phyloP scores from a whole-genome alignment of 2,797 vertebrate species.

The Salmo trutta region DNA sequence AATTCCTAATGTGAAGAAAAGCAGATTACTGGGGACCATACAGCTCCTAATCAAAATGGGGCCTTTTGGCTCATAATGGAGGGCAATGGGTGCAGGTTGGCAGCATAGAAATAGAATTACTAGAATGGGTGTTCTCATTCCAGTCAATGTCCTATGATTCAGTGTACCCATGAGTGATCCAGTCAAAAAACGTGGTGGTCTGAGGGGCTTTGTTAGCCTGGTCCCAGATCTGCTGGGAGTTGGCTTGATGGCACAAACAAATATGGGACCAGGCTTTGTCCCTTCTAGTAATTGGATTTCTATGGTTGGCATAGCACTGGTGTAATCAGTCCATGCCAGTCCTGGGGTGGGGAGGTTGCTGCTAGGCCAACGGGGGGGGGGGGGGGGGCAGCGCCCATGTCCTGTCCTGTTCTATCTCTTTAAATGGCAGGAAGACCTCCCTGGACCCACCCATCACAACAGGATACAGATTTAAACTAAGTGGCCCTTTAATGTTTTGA shows the following conservation, averaged over 20 bases:
- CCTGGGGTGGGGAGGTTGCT: background rate
- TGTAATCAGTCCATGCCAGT: background rate
- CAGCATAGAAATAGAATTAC: background rate
- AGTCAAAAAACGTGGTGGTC: background rate
- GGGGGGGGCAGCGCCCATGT: background rate
- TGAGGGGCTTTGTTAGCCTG: too few relatives aligned
- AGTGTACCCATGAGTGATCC: background rate
- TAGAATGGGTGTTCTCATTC: background rate
- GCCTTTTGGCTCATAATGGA: background rate
- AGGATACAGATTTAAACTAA: slow-evolving; percentile 25
- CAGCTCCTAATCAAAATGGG: background rate
- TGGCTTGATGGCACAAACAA: too few relatives aligned
- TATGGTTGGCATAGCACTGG: background rate
- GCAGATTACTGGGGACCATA: background rate
- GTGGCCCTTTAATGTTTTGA: background rate
- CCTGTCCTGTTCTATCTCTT: background rate
- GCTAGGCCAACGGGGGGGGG: background rate
- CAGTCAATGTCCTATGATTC: background rate
- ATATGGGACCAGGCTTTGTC: background rate
- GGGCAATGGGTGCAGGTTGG: background rate
- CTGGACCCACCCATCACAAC: slow-evolving; percentile 13
- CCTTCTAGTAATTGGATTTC: background rate
- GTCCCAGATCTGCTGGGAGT: too few relatives aligned
- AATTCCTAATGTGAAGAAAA: background rate
- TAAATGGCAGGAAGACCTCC: background rate